phyloP scores from a whole-genome alignment of 2,888 invertebrate genomes.

The Ichneumon xanthorius region DNA sequence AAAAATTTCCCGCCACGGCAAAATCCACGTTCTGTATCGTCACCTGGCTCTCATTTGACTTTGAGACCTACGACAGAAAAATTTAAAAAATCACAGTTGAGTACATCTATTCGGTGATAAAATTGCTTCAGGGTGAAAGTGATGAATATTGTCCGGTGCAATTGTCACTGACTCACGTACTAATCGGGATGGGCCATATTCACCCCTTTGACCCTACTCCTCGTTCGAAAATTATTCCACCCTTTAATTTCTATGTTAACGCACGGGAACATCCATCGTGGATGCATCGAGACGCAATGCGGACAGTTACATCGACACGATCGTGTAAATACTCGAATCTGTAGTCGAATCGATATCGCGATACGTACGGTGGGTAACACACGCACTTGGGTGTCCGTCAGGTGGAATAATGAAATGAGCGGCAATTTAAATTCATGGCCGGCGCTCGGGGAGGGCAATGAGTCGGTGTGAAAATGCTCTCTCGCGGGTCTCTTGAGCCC shows the following conservation, averaged over 20 bases:
- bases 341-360: slow-evolving; percentile 23
- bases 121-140: slow-evolving; percentile 15
- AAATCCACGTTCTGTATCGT: slow-evolving; percentile 90
- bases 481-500: slow-evolving; percentile 28
- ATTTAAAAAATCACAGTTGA: not conserved
- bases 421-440: slow-evolving; percentile 67
- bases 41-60: slow-evolving; percentile 91
- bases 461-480: slow-evolving; percentile 55
- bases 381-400: slow-evolving; percentile 43
- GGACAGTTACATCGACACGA: not conserved
- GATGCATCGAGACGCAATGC: slow-evolving; percentile 1
- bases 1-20: slow-evolving; percentile 91
- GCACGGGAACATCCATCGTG: not conserved
- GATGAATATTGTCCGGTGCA: not conserved
- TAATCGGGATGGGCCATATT: not conserved
- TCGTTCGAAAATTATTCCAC: not conserved
- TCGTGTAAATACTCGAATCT: slow-evolving; percentile 18
- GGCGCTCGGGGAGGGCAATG: slow-evolving; percentile 33
- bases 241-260: not conserved
- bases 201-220: not conserved
- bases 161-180: not conserved
- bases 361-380: slow-evolving; percentile 8
- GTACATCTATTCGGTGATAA: not conserved
- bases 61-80: slow-evolving; percentile 87
- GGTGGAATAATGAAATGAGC: slow-evolving; percentile 66